A percentile compares a stretch with the other conserved stretches of the same genome.
Conservation (phyloP, 2,113 vertebrate genomes). For the Phalacrocorax carbo region DNA sequence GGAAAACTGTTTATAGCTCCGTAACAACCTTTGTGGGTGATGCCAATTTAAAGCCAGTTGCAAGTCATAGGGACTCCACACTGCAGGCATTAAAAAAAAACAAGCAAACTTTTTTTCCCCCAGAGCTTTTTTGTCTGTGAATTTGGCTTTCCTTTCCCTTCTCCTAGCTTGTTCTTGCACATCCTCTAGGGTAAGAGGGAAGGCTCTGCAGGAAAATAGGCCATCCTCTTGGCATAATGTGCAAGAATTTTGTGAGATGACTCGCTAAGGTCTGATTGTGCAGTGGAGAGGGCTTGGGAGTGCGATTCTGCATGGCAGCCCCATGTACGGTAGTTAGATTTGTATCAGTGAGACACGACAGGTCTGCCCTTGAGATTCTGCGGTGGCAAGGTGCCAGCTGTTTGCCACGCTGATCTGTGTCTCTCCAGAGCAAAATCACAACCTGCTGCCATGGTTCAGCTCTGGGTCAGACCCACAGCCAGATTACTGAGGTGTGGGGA, state of each 20-base stretch:
- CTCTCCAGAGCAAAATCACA: constrained; percentile 59
- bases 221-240: background rate
- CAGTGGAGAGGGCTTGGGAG: background rate
- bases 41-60: background rate
- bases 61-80: background rate
- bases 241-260: background rate
- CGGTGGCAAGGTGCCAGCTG: constrained; percentile 34
- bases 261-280: background rate
- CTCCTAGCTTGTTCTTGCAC: background rate
- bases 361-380: constrained; percentile 55
- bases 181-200: background rate
- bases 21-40: background rate
- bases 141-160: background rate
- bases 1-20: background rate
- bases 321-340: background rate
- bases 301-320: background rate
- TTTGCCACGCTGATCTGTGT: constrained; percentile 13
- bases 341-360: constrained; percentile 37
- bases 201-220: background rate
- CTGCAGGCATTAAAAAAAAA: background rate
- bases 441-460: constrained; percentile 53
- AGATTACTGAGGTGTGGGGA: background rate
- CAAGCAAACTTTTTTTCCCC: too few relatives aligned
- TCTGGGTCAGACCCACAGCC: constrained; percentile 44
- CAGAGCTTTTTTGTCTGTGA: background rate